Base-by-base conservation (phyloP, 1,140 invertebrate genomes). In the Drosophila chauvacae region DNA sequence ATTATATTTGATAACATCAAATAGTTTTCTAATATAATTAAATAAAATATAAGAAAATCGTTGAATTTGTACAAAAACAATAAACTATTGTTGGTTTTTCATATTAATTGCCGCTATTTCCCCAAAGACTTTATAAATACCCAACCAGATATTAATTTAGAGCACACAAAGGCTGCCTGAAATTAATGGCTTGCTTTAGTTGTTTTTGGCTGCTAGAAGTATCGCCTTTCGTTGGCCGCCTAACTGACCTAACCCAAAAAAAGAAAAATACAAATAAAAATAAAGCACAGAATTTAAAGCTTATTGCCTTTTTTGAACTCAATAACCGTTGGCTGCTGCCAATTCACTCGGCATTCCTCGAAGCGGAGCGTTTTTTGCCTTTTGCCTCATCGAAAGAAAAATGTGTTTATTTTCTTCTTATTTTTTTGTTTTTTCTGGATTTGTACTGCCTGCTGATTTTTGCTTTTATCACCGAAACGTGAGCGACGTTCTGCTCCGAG, bases 391-490 rank as follows among this genome's bases (percentile, higher is more conserved):
- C 65, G 64, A 60, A 51, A 47, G 39, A 53, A 73, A 60, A 73
- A 70, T 68, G 66, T 65, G n/a, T 48, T 63, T 50, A 28, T 51
- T 50, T 57, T 56, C 35, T 37, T 16, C 16, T 18, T 18, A 37
- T 3, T 16, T 23, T 65, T 42, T 53, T 20, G n/a, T 64, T 33
- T 35, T 16, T 65, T 42, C 28, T 57, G 51, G 60, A 51, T 69
- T 51, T 42, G 30, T 16, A 50, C 37, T 39, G 18, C 58, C 37
- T 44, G 60, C 41, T 75, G 42, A 47, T 56, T 75, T 75, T 57
- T 53, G 48, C 33, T 42, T 70, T 76, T 76, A 76, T 76, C 73
- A 64, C 73, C 73, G 41, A 76, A 76, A 77, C 73, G 74, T 77
- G 73, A 77, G 72, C 62, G 13, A 77, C 56, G 74, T 77, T 77